These are phyloP conservation scores for Mythimna albipuncta DNA, from an alignment of 2,888 invertebrate genomes.

Conservation along the genomic window DNA sequence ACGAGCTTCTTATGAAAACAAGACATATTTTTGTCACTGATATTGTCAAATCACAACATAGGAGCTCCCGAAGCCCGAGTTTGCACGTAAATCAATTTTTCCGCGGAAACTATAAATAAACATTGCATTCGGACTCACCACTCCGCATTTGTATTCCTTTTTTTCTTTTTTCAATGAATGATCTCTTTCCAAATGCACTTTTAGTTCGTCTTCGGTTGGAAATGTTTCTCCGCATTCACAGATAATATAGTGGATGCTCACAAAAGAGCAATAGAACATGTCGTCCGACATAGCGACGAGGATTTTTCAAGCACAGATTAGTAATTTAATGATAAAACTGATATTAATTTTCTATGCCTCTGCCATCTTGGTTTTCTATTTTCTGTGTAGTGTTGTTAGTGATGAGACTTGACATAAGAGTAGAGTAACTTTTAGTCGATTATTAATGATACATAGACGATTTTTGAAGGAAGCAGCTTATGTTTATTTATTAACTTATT, in stretches of 20 bases:
- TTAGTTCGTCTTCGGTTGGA: conserved; percentile 77
- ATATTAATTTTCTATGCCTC: conserved; percentile 66
- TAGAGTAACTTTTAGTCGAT: background rate
- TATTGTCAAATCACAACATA: background rate
- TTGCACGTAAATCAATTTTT: background rate
- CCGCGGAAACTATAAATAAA: conserved; percentile 30
- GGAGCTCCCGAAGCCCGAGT: conserved; percentile 12
- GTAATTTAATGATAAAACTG: conserved; percentile 54
- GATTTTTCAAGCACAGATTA: conserved; percentile 77
- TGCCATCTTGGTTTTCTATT: conserved; percentile 69
- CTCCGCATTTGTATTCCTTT: conserved; percentile 73
- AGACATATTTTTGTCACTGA: background rate
- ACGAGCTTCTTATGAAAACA: background rate
- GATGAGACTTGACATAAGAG: background rate
- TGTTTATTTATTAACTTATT: background rate
- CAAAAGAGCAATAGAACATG: conserved; percentile 80
- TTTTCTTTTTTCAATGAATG: conserved; percentile 75
- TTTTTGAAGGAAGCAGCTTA: background rate
- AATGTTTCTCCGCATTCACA: conserved; percentile 84
- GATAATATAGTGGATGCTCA: conserved; percentile 84
- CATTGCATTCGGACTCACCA: conserved; percentile 64
- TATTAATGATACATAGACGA: background rate
- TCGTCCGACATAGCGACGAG: conserved; percentile 65
- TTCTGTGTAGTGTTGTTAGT: conserved; percentile 59
- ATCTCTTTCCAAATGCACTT: conserved; percentile 75